These are phyloP conservation scores for Myodes glareolus DNA, from an alignment of 2,113 vertebrate species.

Conservation along the genomic window DNA sequence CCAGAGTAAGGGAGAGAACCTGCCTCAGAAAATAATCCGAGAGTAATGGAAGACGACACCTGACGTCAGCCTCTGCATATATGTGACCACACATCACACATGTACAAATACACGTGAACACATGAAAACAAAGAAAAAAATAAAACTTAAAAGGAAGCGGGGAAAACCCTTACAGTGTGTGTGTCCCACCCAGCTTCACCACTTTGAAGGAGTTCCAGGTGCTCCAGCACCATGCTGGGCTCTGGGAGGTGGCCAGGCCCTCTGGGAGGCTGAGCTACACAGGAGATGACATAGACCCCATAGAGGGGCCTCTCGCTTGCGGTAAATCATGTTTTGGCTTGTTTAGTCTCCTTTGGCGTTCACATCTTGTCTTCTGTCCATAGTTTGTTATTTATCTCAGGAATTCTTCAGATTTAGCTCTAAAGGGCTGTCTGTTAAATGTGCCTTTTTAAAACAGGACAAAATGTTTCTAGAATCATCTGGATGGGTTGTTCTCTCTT, in stretches of 20 bases:
- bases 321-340: rapidly evolving
- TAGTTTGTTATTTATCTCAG: background rate
- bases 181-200: background rate
- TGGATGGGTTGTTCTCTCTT: too few relatives aligned
- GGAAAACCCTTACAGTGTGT: background rate
- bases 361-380: background rate
- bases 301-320: rapidly evolving
- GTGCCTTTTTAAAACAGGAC: background rate
- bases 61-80: too few relatives aligned
- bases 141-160: too few relatives aligned
- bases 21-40: background rate
- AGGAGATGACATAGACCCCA: background rate
- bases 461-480: background rate
- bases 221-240: background rate
- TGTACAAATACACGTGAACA: background rate
- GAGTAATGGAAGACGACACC: background rate
- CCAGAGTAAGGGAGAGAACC: background rate
- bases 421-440: background rate
- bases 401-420: conserved; percentile 24
- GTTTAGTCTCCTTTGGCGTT: background rate
- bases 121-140: background rate
- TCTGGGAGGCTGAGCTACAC: background rate
- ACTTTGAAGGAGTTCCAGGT: background rate
- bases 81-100: background rate
- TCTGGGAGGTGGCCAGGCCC: background rate